Base-by-base conservation (phyloP, 2,113 vertebrate genomes). In the Brienomyrus brachyistius region DNA sequence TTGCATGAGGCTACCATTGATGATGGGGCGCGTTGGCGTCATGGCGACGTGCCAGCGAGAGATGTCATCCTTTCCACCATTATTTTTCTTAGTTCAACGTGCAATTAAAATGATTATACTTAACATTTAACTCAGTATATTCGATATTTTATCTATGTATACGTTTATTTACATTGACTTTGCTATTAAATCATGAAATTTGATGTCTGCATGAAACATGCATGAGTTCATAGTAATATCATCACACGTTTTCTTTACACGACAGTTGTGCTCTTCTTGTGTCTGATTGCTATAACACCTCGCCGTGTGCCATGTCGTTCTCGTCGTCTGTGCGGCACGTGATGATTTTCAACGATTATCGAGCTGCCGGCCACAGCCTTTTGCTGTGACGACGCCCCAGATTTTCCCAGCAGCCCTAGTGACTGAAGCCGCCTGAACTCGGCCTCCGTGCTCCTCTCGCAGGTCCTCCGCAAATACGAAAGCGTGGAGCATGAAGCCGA, bases 401-500 rank as follows among this genome's bases (percentile, higher is more conserved):
- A 54, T 87, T 23, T 23, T 9, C 82, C 40, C 3, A 11, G 19
- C 82, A 6, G 7, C 47, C 19, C 84, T 2, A 48, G n/a, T 52
- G 84, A 50, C 45, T 86, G 83, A 15, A 3, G 11, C 6, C 3
- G 23, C 59, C 23, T 62, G 59, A 62, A 2, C 21, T 23, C 23
- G 7, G 59, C 50, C 84, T 40, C 48, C 51, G 6, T 21, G 31
- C 40, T 17, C 70, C 86, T 89, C 31, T 62, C 70, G 13, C 92
- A 97, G 96, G 93, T 92, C 54, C 51, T 96, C 91, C 95, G 93
- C n/a, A 95, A 95, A 93, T 95, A 94, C 92, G 94, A 94, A 89
- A 93, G 94, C 15, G 92, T 95, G 89, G 96, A 96, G 92, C 95
- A 96, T 88, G 96, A 96, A 70, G 94, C 95, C 3, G 96, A 95